Base-by-base conservation (phyloP, 2,113 vertebrate species). In the Pelmatolapia mariae region DNA sequence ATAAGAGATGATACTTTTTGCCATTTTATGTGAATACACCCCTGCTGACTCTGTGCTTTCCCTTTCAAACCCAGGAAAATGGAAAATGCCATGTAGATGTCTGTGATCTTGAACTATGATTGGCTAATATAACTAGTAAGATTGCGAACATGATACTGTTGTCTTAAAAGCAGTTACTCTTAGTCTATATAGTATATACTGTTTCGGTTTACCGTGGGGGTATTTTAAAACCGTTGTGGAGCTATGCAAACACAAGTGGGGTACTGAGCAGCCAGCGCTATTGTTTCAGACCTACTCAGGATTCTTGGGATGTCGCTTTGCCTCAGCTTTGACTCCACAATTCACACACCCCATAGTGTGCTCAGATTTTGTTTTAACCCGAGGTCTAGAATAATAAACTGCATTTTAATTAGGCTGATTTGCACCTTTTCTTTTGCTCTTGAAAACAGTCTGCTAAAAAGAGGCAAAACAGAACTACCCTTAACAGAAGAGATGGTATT, bases 201-300 rank as follows among this genome's bases (percentile, higher is more conserved):
- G 86, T 71, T 92, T 83, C 79, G 63, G 36, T 92, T 87, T 89
- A 43, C 40, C 2, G 57, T 16, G n/a, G 76, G 76, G 66, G 80
- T 87, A 59, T 92, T 89, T 84, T 85, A 61, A 91, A 89, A 87
- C 89, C 19, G 11, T 54, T 68, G 66, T 68, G 87, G 56, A 87
- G 89, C 80, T 47, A 22, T 13, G 5, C 22, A 19, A 84, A 81
- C 80, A 76, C 36, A 89, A 91, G 86, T 50, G 52, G 86, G 63
- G 71, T 29, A 80, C 73, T 31, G 57, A 76, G 79, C 84, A 83
- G 81, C 86, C 84, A 86, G 83, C 18, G 54, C 84, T 80, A 84
- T 94, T 93, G 92, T 95, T 86, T 86, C 85, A 85, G 33, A 89
- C 50, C 89, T 88, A 83, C 89, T 95, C 91, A 88, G 61, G 85